Evolutionary conservation across 2,113 vertebrate genomes (phyloP).

Genomic region (Colius striatus): DNA sequence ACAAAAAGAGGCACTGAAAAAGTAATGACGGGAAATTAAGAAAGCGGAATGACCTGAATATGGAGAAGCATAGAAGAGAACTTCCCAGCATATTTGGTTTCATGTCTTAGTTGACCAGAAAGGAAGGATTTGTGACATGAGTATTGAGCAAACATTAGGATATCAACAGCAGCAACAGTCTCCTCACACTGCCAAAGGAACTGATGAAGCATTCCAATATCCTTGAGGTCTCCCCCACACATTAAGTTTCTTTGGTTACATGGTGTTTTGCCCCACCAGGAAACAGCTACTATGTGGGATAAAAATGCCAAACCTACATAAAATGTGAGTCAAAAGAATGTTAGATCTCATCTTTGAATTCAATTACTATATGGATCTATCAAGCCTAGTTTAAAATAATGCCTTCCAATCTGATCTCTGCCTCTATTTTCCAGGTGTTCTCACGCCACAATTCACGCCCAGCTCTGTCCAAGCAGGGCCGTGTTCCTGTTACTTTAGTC

Average conservation of each 20-base stretch:
- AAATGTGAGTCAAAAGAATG: not conserved
- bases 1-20: not conserved
- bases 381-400: not conserved
- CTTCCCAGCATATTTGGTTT: not conserved
- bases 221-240: rapidly evolving
- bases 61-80: not conserved
- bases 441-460: not conserved
- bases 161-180: not conserved
- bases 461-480: not conserved
- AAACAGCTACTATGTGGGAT: not conserved
- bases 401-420: not conserved
- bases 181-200: not conserved
- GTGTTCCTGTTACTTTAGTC: not conserved
- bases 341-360: not conserved
- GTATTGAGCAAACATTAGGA: not conserved
- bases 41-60: not conserved
- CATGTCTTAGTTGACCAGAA: not conserved
- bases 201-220: not conserved
- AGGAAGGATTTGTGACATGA: not conserved
- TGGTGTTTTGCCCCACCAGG: not conserved
- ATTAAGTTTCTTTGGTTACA: not conserved
- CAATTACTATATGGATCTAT: not conserved
- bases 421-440: not conserved
- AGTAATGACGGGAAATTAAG: not conserved
- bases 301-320: not conserved